A percentile compares a stretch with the other conserved stretches of the same genome.
Evolutionary conservation across 2,113 vertebrate genomes (phyloP).

Genomic region (Caranx melampygus): DNA sequence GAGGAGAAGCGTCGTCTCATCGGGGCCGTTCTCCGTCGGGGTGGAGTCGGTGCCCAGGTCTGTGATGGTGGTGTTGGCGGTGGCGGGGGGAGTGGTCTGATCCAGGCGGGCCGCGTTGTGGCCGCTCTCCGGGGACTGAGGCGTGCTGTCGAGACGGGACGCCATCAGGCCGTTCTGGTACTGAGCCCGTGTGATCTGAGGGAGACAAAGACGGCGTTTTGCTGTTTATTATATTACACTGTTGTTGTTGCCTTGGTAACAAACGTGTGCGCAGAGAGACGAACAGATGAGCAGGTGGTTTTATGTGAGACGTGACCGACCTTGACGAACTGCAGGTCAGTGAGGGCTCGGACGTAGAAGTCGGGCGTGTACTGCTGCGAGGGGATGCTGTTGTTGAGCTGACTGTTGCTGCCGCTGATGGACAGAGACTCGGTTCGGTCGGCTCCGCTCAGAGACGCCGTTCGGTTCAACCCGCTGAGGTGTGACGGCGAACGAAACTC

Average conservation of each 20-base stretch:
- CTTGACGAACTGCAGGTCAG: slow-evolving; percentile 93
- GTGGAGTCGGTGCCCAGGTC: slow-evolving; percentile 47
- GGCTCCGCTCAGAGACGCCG: slow-evolving; percentile 86
- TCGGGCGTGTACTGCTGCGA: slow-evolving; percentile 89
- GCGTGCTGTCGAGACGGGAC: slow-evolving; percentile 91
- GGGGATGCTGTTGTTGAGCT: slow-evolving; percentile 81
- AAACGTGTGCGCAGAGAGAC: too few relatives aligned
- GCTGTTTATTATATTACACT: too few relatives aligned
- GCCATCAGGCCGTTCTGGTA: slow-evolving; percentile 94
- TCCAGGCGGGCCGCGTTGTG: slow-evolving; percentile 65
- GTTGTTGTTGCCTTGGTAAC: too few relatives aligned
- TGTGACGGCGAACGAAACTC: slow-evolving; percentile 90
- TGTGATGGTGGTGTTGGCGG: slow-evolving; percentile 29
- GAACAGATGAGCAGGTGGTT: too few relatives aligned
- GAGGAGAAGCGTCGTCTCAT: slow-evolving; percentile 92
- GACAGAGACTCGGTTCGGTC: slow-evolving; percentile 86
- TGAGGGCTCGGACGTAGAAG: slow-evolving; percentile 93
- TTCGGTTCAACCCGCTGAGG: slow-evolving; percentile 88
- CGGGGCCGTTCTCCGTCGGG: slow-evolving; percentile 71
- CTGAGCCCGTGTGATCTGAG: slow-evolving; percentile 91
- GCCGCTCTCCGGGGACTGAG: slow-evolving; percentile 89
- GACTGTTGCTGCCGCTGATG: slow-evolving; percentile 87
- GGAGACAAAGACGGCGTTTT: background rate
- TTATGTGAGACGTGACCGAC: slow-evolving; percentile 13
- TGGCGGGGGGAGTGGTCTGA: slow-evolving; percentile 27